A percentile compares a stretch with the other conserved stretches of the same genome.
These are phyloP conservation scores for Sesamia nonagrioides DNA, from an alignment of 1,140 invertebrate genomes.

Conservation along the genomic window DNA sequence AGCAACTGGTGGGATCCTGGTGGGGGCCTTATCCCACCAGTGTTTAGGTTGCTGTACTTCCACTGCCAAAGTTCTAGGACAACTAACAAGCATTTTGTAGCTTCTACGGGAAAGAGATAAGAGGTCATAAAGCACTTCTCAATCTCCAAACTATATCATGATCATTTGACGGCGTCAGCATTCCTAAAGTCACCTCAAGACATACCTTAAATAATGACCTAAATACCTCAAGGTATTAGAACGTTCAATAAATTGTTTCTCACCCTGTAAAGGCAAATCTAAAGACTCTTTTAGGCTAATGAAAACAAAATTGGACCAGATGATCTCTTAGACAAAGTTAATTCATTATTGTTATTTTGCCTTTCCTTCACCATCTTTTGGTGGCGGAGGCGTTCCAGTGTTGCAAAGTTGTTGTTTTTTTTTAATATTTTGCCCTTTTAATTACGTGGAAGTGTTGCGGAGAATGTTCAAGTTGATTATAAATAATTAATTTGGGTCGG, in stretches of 20 bases:
- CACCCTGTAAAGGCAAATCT: not conserved
- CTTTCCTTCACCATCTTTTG: not conserved
- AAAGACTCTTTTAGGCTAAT: conserved; percentile 9
- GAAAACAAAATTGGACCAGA: not conserved
- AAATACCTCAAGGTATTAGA: not conserved
- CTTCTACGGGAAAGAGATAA: no score
- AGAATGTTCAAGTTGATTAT: not conserved
- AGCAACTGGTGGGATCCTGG: no score
- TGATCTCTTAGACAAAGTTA: not conserved
- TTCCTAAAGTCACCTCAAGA: not conserved
- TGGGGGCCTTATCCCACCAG: no score
- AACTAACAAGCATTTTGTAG: no score
- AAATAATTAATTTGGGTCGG: conserved; percentile 10
- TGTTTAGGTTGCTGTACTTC: no score
- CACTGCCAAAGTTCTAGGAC: no score
- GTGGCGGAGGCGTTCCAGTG: not conserved
- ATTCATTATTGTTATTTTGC: conserved; percentile 8
- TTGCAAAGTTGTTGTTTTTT: not conserved
- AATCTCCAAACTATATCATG: no score
- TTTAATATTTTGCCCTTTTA: conserved; percentile 19
- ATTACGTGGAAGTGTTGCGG: conserved; percentile 9
- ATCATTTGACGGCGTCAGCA: no score
- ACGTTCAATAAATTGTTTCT: not conserved
- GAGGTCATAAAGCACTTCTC: no score
- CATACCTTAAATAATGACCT: not conserved